phyloP scores from a whole-genome alignment of 2,113 vertebrate genomes.

The Myotis yumanensis region DNA sequence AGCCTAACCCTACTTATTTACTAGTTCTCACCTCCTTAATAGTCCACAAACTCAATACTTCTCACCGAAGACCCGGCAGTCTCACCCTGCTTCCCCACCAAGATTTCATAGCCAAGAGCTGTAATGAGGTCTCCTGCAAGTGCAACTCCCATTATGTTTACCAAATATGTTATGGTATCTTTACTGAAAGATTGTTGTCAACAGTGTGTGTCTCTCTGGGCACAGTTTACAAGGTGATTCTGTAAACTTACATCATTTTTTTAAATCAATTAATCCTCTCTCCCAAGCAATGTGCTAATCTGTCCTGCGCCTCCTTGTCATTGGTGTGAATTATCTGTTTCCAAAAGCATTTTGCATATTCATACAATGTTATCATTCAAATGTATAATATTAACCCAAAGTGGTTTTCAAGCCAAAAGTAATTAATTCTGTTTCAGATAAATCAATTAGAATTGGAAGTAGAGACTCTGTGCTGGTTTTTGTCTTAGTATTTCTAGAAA shows the following conservation, averaged over 20 bases:
- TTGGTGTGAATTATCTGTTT: constrained; percentile 67
- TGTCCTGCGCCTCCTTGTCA: constrained; percentile 41
- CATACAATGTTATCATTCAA: constrained; percentile 59
- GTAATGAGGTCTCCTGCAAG: constrained; percentile 72
- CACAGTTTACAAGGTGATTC: constrained; percentile 56
- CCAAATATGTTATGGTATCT: constrained; percentile 51
- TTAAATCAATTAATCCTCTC: constrained; percentile 57
- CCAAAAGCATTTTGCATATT: constrained; percentile 49
- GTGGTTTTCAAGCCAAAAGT: constrained; percentile 1
- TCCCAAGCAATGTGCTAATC: constrained; percentile 71
- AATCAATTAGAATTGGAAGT: constrained; percentile 7
- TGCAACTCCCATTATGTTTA: constrained; percentile 36
- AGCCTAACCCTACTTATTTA: constrained; percentile 67
- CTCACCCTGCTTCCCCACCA: constrained; percentile 65
- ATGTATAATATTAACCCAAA: constrained; percentile 15
- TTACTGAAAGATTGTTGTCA: constrained; percentile 52
- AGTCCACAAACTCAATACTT: constrained; percentile 67
- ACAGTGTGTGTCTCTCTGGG: constrained; percentile 53
- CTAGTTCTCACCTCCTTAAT: constrained; percentile 78
- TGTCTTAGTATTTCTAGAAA: not conserved
- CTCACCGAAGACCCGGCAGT: constrained; percentile 73
- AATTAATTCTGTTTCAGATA: constrained; percentile 44
- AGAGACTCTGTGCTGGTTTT: not conserved
- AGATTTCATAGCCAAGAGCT: constrained; percentile 71
- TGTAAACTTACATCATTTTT: constrained; percentile 41